These are phyloP conservation scores for Dascyllus trimaculatus DNA, from an alignment of 2,113 vertebrate genomes.

Conservation along the genomic window DNA sequence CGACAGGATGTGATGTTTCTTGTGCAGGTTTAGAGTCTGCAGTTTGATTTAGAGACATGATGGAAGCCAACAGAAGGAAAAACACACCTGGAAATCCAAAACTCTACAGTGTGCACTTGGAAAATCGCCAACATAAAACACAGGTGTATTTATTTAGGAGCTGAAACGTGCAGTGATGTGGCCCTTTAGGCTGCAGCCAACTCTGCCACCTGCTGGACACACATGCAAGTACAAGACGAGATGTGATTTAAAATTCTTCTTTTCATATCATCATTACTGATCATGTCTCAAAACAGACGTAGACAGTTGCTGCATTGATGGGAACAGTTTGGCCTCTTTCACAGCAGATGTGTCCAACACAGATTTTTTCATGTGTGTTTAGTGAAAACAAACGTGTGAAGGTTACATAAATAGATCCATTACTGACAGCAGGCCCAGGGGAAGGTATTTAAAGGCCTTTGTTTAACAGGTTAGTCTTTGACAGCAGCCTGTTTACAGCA, in stretches of 20 bases:
- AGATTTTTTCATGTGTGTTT: not conserved
- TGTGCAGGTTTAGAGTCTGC: no score
- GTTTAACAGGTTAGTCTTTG: not conserved
- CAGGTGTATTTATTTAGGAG: not conserved
- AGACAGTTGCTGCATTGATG: not conserved
- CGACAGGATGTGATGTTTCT: no score
- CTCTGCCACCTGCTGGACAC: constrained; percentile 49
- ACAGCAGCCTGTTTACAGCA: not conserved
- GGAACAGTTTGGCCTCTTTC: not conserved
- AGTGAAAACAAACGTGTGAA: constrained; percentile 6
- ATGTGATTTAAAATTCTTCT: not conserved
- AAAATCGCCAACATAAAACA: not conserved
- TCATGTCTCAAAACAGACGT: not conserved
- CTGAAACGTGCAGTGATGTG: not conserved
- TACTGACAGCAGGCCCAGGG: not conserved
- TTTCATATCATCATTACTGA: not conserved
- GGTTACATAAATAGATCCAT: constrained; percentile 3
- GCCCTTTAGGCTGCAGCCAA: not conserved
- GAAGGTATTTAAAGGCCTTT: no score
- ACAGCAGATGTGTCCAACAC: not conserved
- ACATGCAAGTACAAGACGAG: rapidly evolving
- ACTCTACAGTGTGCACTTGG: rapidly evolving
- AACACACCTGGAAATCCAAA: not conserved
- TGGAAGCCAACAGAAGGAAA: not conserved
- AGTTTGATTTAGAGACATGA: no score